Conservation (phyloP, 2,113 vertebrate genomes). For the cattle (Bos taurus) region ARS-UCD2.0 NC_037333.1:61220501-61221000, state of each 20-base stretch:
- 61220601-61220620: rapidly evolving
- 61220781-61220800: neutral
- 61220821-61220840: neutral
- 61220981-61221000: neutral
- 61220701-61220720: neutral
- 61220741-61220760: neutral
- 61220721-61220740: neutral
- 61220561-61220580: neutral
- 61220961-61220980: neutral
- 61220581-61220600: neutral
- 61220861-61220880: neutral
- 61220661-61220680: neutral
- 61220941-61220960: neutral
- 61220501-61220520: neutral
- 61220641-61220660: neutral
- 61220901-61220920: neutral
- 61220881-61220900: neutral
- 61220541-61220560: neutral
- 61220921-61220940: neutral
- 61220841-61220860: neutral
- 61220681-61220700: constrained; percentile 7
- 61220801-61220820: neutral
- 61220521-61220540: neutral
- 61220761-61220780: neutral
- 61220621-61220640: neutral